Evolutionary conservation across 2,113 vertebrate species (phyloP), one percentile per base, ranked within the genome.

Genomic region (Chroicocephalus ridibundus): DNA sequence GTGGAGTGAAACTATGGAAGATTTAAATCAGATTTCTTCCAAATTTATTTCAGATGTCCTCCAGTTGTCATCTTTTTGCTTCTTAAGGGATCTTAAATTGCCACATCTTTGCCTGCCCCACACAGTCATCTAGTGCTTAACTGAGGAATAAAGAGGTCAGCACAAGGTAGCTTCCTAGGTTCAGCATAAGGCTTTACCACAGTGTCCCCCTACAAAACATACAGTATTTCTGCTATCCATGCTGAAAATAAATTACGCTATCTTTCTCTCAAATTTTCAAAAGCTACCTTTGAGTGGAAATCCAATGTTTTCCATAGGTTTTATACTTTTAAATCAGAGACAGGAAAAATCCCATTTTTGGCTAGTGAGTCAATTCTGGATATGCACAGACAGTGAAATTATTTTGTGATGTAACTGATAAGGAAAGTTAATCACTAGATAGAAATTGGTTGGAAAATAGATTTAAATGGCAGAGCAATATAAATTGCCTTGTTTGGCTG

Each of bases 391-490:
- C 85, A 79, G 31, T 81, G 82, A 93, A 96, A 95, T 83, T 92
- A 86, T 96, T 94, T 94, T 91, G 95, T 78, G 55, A 80, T 94
- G 82, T 86, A 90, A 93, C 71, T 83, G 88, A 86, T 92, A 97
- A 94, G 76, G 42, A 64, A 92, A 95, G 88, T 94, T 96, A 95
- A 96, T 94, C 92, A 90, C 92, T 83, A 90, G 88, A 84, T 83
- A 96, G 94, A 96, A 96, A 96, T 81, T 90, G 79, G 79, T 75
- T 84, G 69, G 90, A 93, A 97, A 97, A 96, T 94, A 96, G 92
- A 94, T 97, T 94, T 96, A 96, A 96, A 96, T 92, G 85, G 84
- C 65, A 90, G 51, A 95, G 92, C 64, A 93, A 86, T 88, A 70
- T 86, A 95, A 94, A 86, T 95, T 34, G 64, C 86, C 90, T 94